Conservation (phyloP, 2,888 invertebrate species). For the Ectemnius lituratus region DNA sequence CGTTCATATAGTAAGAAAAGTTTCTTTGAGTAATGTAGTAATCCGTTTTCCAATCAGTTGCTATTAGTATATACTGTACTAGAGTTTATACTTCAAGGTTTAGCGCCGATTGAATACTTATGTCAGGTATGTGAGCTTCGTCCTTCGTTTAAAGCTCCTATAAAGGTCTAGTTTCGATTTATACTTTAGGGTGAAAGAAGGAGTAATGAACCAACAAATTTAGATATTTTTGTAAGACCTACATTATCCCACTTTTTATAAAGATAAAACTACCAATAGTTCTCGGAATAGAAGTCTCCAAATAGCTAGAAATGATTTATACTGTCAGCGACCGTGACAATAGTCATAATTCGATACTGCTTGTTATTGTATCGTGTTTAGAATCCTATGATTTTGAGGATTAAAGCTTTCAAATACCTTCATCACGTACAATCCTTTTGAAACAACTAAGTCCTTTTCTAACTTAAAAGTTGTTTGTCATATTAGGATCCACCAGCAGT, state of each 20-base stretch:
- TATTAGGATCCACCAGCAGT: not conserved
- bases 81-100: not conserved
- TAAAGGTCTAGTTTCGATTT: too few species aligned
- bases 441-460: not conserved
- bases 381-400: too few species aligned
- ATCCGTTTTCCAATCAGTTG: too few species aligned
- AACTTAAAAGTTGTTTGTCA: not conserved
- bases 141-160: too few species aligned
- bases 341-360: too few species aligned
- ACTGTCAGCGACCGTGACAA: slow-evolving; percentile 4
- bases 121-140: too few species aligned
- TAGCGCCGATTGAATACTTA: too few species aligned
- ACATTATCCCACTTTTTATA: slow-evolving; percentile 43
- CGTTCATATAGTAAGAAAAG: slow-evolving; percentile 33
- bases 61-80: not conserved
- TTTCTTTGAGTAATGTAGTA: not conserved
- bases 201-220: slow-evolving; percentile 18
- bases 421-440: too few species aligned
- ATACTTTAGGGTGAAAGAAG: too few species aligned
- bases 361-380: too few species aligned
- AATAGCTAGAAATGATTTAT: slow-evolving; percentile 17
- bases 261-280: slow-evolving; percentile 57
- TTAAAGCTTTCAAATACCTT: too few species aligned
- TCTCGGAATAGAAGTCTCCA: slow-evolving; percentile 48
- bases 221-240: slow-evolving; percentile 58